Base-by-base conservation (phyloP, 2,113 vertebrate genomes). In the Eubucco bourcierii region DNA sequence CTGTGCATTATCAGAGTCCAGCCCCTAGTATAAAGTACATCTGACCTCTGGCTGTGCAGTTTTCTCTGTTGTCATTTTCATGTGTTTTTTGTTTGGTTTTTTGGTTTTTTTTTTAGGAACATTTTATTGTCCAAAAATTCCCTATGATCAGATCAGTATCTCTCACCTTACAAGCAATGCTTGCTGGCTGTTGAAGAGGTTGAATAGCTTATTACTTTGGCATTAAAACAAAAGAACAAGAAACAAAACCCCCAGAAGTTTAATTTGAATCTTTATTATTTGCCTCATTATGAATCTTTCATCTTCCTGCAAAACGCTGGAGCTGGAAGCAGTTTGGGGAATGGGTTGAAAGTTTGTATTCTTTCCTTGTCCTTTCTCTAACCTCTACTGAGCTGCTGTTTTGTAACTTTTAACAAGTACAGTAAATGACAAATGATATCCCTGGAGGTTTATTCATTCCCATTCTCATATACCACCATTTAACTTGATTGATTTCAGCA, bases 381-480 rank as follows among this genome's bases (percentile, higher is more conserved):
- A 95, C 96, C 95, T 96, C 86, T 93, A 79, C 81, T 90, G 80
- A 87, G 81, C 55, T 79, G 91, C 90, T 94, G 55, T 67, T 92
- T 87, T 76, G 91, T 88, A 96, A 95, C 90, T 97, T 96, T 90
- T 95, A 97, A 94, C 87, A 95, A 95, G 93, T 93, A n/a, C 46
- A 52, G 56, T 85, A 96, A 94, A 94, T 95, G 87, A 95, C 92
- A 95, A 95, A 96, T 95, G 34, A 80, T 87, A 84, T 95, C 95
- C 94, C 92, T 95, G 5, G 75, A 93, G 89, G 92, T 93, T 94
- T 90, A 86, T 89, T 93, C 87, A 90, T 95, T 92, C 76, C 70
- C 68, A 12, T 90, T 73, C 81, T 93, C 66, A 68, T 94, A 72
- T n/a, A 41, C 71, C 59, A 33, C 89, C 71, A 46, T 87, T 93